Conservation (phyloP, 2,888 invertebrate species). For the Stenotaenia linearis region DNA sequence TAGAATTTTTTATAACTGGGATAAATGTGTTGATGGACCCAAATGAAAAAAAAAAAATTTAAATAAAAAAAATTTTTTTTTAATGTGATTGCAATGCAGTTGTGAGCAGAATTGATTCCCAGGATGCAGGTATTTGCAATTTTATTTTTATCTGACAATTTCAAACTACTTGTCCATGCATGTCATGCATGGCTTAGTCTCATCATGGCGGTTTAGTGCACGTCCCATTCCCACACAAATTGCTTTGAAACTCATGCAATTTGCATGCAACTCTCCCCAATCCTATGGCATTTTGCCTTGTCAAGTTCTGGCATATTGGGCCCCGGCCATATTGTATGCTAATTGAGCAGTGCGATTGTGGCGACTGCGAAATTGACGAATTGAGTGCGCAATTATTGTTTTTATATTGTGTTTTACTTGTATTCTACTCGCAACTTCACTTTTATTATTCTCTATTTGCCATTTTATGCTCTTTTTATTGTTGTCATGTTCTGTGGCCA, state of each 20-base stretch:
- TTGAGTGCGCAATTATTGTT: background rate
- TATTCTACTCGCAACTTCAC: background rate
- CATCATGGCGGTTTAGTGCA: slow-evolving; percentile 15
- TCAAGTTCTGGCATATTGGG: background rate
- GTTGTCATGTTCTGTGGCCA: background rate
- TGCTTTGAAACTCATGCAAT: slow-evolving; percentile 13
- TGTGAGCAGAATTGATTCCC: background rate
- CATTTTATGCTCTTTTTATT: background rate
- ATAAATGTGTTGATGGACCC: no score
- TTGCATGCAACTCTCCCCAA: background rate
- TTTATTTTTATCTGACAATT: slow-evolving; percentile 4
- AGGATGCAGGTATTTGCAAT: background rate
- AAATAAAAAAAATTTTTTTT: no score
- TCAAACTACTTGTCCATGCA: slow-evolving; percentile 4
- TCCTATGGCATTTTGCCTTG: background rate
- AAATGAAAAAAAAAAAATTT: no score
- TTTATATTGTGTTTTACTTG: no score
- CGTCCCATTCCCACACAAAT: background rate
- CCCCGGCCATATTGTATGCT: background rate
- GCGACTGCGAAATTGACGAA: background rate
- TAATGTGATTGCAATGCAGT: background rate
- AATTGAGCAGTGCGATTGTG: background rate
- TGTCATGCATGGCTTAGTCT: slow-evolving; percentile 19
- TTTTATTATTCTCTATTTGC: background rate
- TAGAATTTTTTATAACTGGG: no score